Conservation (phyloP, 2,113 vertebrate species). For the Fregata magnificens region DNA sequence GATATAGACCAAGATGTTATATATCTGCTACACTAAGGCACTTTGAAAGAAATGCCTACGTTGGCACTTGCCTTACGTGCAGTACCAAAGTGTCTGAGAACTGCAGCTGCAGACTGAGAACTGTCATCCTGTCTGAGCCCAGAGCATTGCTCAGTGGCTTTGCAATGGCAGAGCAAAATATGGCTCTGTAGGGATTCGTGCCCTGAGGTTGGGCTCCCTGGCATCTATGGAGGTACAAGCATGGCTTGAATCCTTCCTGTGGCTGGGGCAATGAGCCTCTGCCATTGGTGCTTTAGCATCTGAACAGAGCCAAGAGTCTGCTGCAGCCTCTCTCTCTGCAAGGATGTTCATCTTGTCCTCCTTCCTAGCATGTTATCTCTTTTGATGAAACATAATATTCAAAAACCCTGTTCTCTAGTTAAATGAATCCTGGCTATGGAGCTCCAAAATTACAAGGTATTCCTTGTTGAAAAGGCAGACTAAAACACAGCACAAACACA, state of each 20-base stretch:
- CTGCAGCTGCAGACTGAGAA: background rate
- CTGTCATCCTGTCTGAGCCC: background rate
- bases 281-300: background rate
- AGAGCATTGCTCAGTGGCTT: background rate
- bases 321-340: background rate
- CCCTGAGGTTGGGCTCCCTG: background rate
- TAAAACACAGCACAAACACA: background rate
- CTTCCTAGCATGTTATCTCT: background rate
- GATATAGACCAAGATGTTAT: background rate
- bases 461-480: background rate
- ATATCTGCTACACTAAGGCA: background rate
- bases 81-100: background rate
- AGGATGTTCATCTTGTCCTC: background rate
- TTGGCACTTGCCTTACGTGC: fast-evolving
- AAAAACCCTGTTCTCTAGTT: background rate
- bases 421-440: background rate
- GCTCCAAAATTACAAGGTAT: background rate
- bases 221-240: background rate
- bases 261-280: background rate
- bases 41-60: background rate
- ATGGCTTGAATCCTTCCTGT: background rate
- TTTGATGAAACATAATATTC: background rate
- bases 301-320: background rate
- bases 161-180: background rate
- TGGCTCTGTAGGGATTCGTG: background rate